These are phyloP conservation scores for Drosophila nigromelanica DNA, from an alignment of 1,140 invertebrate genomes.

Conservation along the genomic window DNA sequence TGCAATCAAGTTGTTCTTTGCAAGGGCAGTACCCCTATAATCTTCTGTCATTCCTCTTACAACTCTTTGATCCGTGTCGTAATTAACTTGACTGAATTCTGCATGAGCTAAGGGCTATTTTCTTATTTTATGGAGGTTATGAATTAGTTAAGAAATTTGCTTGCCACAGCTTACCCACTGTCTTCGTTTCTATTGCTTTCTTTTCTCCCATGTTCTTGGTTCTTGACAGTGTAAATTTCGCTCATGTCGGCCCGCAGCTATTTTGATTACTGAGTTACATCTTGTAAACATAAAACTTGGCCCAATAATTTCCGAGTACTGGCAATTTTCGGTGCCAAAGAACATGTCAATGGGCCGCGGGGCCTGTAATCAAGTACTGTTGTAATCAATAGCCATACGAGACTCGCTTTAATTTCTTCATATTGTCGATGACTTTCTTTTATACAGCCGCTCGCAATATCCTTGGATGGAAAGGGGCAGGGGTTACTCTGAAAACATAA, in stretches of 20 bases:
- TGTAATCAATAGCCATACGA: constrained; percentile 5
- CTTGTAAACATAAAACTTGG: constrained; percentile 79
- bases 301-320: constrained; percentile 63
- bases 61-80: too few relatives aligned
- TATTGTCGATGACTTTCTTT: constrained; percentile 69
- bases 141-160: too few relatives aligned
- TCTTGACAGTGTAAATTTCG: constrained; percentile 36
- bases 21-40: too few relatives aligned
- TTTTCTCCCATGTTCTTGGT: neutral
- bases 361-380: constrained; percentile 59
- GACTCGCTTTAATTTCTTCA: constrained; percentile 65
- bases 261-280: constrained; percentile 69
- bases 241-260: constrained; percentile 72
- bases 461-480: too few relatives aligned
- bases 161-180: too few relatives aligned
- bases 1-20: too few relatives aligned
- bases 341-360: constrained; percentile 69
- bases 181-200: neutral
- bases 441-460: neutral
- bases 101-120: too few relatives aligned
- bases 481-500: constrained; percentile 28
- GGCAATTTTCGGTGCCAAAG: constrained; percentile 52
- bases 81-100: too few relatives aligned
- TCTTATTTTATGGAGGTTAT: too few relatives aligned
- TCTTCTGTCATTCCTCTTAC: too few relatives aligned